phyloP scores from a whole-genome alignment of 2,113 vertebrate species.

The Columba janthina region DNA sequence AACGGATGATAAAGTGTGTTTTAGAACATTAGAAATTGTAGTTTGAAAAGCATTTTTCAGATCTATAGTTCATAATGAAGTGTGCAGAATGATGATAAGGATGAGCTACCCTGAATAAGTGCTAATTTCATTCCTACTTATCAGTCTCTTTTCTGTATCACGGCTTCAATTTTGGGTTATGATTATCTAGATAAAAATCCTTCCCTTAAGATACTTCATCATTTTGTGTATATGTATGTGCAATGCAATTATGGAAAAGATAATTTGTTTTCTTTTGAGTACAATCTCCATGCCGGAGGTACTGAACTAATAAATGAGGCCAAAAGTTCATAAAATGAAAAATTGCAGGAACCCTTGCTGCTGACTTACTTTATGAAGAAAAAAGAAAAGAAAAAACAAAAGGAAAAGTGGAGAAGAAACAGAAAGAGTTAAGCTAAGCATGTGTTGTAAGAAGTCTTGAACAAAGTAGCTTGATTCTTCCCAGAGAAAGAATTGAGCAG shows the following conservation, averaged over 20 bases:
- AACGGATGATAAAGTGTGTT: neutral
- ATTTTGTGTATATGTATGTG: neutral
- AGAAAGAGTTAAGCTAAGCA: neutral
- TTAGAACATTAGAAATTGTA: neutral
- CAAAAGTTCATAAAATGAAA: constrained; percentile 13
- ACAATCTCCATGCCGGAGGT: neutral
- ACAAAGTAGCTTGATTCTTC: neutral
- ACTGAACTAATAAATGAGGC: neutral
- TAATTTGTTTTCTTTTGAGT: constrained; percentile 1
- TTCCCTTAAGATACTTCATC: constrained; percentile 15
- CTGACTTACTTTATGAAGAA: neutral
- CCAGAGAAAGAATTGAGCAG: neutral
- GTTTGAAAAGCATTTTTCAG: constrained; percentile 26
- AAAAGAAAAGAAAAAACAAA: neutral
- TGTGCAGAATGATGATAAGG: constrained; percentile 48
- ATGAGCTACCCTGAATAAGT: constrained; percentile 40
- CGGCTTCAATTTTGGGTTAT: constrained; percentile 47
- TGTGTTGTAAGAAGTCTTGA: neutral
- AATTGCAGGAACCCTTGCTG: neutral
- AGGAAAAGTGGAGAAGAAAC: neutral
- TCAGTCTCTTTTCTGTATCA: constrained; percentile 32
- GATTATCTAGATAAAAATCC: constrained; percentile 48
- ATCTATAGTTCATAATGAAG: constrained; percentile 45
- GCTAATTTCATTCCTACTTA: constrained; percentile 59
- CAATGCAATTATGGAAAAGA: constrained; percentile 23